phyloP scores from a whole-genome alignment of 2,888 invertebrate genomes.

The Drosophila prolongata region DNA sequence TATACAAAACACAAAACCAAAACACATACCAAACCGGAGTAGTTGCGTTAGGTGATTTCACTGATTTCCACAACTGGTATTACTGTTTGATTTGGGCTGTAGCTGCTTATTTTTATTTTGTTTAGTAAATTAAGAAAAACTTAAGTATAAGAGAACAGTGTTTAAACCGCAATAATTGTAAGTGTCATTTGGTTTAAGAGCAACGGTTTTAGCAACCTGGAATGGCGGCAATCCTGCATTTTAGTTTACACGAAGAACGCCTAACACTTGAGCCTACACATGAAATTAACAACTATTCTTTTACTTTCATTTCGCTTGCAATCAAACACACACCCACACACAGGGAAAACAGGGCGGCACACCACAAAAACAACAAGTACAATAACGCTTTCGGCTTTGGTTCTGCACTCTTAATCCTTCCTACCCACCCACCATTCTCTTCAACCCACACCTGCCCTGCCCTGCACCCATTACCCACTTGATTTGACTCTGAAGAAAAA shows the following conservation, averaged over 20 bases:
- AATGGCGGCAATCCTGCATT: not conserved
- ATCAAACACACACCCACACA: slow-evolving; percentile 11
- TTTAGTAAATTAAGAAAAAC: slow-evolving; percentile 14
- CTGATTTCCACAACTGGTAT: not conserved
- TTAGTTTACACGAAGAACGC: not conserved
- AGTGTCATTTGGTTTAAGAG: slow-evolving; percentile 27
- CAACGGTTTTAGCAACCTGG: no score
- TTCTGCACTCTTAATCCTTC: slow-evolving; percentile 17
- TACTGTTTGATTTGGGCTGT: slow-evolving; percentile 5
- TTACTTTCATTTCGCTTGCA: slow-evolving; percentile 25
- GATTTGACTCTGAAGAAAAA: slow-evolving; percentile 35
- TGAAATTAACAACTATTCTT: slow-evolving; percentile 29
- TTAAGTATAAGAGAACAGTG: slow-evolving; percentile 9
- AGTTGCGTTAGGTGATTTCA: not conserved
- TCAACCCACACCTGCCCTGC: slow-evolving; percentile 1
- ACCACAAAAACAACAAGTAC: slow-evolving; percentile 32
- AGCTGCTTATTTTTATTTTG: slow-evolving; percentile 32
- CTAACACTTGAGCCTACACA: slow-evolving; percentile 2
- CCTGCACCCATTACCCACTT: slow-evolving; percentile 7
- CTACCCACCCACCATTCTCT: slow-evolving; percentile 4
- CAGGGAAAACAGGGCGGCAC: slow-evolving; percentile 25
- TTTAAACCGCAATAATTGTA: slow-evolving; percentile 31
- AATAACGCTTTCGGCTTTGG: slow-evolving; percentile 50
- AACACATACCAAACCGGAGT: not conserved
- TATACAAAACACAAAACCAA: not conserved